Conservation (phyloP, 2,113 vertebrate genomes). For the Archilochus colubris region DNA sequence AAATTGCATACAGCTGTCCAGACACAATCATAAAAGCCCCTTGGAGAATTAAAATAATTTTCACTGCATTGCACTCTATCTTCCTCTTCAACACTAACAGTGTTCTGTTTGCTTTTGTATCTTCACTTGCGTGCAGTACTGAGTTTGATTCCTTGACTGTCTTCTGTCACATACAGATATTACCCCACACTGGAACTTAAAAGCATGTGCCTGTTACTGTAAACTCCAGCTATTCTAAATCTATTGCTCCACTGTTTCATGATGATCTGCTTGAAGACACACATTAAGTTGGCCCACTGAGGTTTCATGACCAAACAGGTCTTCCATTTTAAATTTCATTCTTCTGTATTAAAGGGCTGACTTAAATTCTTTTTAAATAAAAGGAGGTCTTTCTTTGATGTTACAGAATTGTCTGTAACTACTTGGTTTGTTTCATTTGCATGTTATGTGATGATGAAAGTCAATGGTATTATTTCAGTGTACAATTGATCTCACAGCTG, state of each 20-base stretch:
- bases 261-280: background rate
- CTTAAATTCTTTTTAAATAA: background rate
- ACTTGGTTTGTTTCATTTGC: background rate
- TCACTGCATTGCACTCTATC: background rate
- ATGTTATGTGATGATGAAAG: background rate
- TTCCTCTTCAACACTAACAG: background rate
- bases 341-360: background rate
- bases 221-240: background rate
- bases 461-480: background rate
- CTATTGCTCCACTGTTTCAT: background rate
- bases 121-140: background rate
- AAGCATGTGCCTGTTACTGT: background rate
- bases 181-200: background rate
- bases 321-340: background rate
- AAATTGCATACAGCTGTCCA: constrained; percentile 40
- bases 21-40: constrained; percentile 44
- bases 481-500: background rate
- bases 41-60: constrained; percentile 38
- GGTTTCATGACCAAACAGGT: background rate
- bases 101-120: constrained; percentile 14
- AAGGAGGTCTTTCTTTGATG: background rate
- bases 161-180: background rate
- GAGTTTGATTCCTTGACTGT: background rate
- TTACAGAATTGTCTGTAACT: background rate
- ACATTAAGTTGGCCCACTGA: background rate